Evolutionary conservation across 2,888 invertebrate genomes (phyloP).

Genomic region (Stomorhina lunata): DNA sequence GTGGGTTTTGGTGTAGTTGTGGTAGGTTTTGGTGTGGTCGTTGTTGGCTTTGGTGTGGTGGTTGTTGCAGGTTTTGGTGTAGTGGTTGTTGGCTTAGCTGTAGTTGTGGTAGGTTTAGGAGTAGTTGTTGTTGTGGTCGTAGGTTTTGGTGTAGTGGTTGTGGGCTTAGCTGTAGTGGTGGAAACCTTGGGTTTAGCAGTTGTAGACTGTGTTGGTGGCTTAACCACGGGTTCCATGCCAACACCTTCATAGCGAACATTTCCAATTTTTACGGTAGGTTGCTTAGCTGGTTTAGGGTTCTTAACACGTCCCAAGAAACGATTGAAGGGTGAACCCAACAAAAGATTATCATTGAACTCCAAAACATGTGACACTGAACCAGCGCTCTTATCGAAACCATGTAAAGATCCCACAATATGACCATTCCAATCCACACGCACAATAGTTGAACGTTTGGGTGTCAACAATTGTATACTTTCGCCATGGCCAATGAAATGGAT

Average conservation of each 20-base stretch:
- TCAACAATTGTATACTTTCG: conserved; percentile 75
- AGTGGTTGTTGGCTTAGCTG: conserved; percentile 67
- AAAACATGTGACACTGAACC: conserved; percentile 84
- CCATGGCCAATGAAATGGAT: conserved; percentile 86
- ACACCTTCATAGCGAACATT: conserved; percentile 77
- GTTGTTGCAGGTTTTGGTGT: conserved; percentile 61
- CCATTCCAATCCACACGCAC: conserved; percentile 87
- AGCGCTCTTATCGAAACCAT: conserved; percentile 83
- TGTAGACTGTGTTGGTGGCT: conserved; percentile 68
- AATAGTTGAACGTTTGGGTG: conserved; percentile 82
- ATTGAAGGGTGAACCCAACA: conserved; percentile 86
- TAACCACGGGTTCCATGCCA: conserved; percentile 73
- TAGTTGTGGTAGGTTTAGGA: conserved; percentile 67
- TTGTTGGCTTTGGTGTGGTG: conserved; percentile 56
- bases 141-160: conserved; percentile 43
- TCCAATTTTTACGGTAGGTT: conserved; percentile 73
- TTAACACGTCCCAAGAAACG: conserved; percentile 85
- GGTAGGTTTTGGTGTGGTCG: conserved; percentile 69
- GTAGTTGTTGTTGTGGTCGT: conserved; percentile 69
- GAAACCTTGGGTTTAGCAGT: conserved; percentile 71
- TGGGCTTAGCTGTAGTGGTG: conserved; percentile 63
- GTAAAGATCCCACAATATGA: conserved; percentile 85
- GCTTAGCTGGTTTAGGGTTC: conserved; percentile 76
- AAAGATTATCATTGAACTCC: conserved; percentile 84
- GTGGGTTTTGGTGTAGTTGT: conserved; percentile 69